Conservation (phyloP, 2,888 invertebrate genomes). For the Apamea epomidion region DNA sequence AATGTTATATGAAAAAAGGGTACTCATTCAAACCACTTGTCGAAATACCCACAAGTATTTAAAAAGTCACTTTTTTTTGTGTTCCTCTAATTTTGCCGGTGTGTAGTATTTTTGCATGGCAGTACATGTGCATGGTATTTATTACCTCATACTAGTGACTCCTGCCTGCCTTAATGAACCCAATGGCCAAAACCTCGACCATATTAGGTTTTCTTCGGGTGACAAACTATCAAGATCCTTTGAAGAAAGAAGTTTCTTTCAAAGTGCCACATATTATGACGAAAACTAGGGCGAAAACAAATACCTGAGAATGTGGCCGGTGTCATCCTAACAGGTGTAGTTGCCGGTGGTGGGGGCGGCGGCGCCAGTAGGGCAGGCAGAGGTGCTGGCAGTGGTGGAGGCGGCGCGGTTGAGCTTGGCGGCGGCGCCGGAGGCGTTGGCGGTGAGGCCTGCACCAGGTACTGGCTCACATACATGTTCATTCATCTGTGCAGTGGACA, state of each 20-base stretch:
- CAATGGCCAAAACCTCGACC: not conserved
- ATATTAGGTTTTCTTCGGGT: not conserved
- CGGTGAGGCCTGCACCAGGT: conserved; percentile 42
- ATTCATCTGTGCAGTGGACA: conserved; percentile 65
- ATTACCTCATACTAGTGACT: not conserved
- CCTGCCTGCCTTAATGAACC: not conserved
- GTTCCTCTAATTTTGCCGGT: no score
- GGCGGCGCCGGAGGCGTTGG: conserved; percentile 68
- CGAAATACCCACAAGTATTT: no score
- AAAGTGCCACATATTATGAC: not conserved
- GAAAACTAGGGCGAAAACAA: not conserved
- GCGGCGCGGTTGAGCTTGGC: conserved; percentile 40
- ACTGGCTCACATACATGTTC: conserved; percentile 55
- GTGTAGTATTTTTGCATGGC: no score
- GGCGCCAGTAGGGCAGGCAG: conserved; percentile 52
- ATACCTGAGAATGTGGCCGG: conserved; percentile 71
- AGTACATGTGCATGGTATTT: no score
- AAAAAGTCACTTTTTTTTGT: no score
- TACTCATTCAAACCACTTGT: no score
- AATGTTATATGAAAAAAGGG: no score
- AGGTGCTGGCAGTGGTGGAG: conserved; percentile 59
- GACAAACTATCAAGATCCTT: not conserved
- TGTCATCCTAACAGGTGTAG: conserved; percentile 62
- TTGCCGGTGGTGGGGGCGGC: conserved; percentile 64
- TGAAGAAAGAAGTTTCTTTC: not conserved